Evolutionary conservation across 2,888 invertebrate species (phyloP), one percentile per base, ranked within the genome.

Genomic region (Cryptocephalus moraei): DNA sequence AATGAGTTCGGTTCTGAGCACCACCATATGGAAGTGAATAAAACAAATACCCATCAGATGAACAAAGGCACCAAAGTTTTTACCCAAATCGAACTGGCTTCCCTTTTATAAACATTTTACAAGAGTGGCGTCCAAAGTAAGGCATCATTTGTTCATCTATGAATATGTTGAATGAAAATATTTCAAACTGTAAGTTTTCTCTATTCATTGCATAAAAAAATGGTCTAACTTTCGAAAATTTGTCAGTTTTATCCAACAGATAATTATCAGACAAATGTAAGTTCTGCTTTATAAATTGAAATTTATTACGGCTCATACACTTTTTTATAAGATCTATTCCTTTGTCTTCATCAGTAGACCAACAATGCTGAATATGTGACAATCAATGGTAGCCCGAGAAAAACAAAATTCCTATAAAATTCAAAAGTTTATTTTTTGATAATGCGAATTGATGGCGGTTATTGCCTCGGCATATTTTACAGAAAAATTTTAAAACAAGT

Each of bases 21-120:
- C 59, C 57, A 43, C 48, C 56, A 48, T 62, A 63, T 36, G 57
- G 56, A 31, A 56, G 10, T 49, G 54, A 60, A 43, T 56, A 33
- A 45, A 52, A 62, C 13, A 55, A 48, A 43, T 56, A 62, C 36
- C 58, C 58, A 47, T 52, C 50, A 33, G 56, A 51, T 9, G 56
- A 57, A 48, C 56, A 58, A 9, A 61, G 45, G 41, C 55, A 56
- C 61, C 61, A 62, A 33, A 56, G 13, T 45, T 62, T 61, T 43
- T 54, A 61, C 3, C 61, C 61, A 47, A 63, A 62, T 8, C 61
- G 50, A 1, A 60, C 55, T 12, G 60, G 60, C 40, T 62, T 61
- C 9, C 54, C 56, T 51, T 54, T 56, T 14, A 63, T 59, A 44
- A 60, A 63, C 57, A 60, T 60, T 52, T 63, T 62, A 14, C 51